These are phyloP conservation scores for Typhlomys cinereus DNA, from an alignment of 2,113 vertebrate genomes.

Conservation along the genomic window DNA sequence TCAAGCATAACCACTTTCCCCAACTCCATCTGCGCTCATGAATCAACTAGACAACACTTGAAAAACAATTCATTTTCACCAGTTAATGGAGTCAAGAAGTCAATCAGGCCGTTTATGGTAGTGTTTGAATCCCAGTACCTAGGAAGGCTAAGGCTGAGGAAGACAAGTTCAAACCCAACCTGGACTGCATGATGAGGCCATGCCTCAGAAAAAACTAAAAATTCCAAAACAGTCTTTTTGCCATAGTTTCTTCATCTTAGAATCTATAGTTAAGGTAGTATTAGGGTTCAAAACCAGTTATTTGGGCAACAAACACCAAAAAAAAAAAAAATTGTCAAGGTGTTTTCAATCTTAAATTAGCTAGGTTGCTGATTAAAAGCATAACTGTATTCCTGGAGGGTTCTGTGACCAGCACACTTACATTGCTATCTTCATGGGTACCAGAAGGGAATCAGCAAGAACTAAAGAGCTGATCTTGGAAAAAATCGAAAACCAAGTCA, in stretches of 20 bases:
- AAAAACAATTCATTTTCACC: not conserved
- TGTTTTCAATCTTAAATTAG: not conserved
- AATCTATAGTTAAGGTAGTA: not conserved
- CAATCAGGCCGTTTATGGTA: not conserved
- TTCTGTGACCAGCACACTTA: too few species aligned
- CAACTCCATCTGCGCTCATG: not conserved
- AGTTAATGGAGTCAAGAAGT: not conserved
- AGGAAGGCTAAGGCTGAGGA: too few species aligned
- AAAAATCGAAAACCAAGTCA: too few species aligned
- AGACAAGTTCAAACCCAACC: too few species aligned
- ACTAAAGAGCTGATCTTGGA: too few species aligned
- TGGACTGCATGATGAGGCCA: too few species aligned
- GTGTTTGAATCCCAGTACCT: too few species aligned
- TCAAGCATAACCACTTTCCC: not conserved
- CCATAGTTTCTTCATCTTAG: not conserved
- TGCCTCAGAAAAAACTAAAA: too few species aligned
- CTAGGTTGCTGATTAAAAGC: not conserved
- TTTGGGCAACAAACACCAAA: not conserved
- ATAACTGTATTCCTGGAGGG: not conserved
- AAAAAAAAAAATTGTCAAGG: not conserved
- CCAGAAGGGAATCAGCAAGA: too few species aligned
- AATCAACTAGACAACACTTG: not conserved
- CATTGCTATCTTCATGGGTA: too few species aligned
- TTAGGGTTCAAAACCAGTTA: not conserved
- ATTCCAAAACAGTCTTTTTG: not conserved